phyloP scores from a whole-genome alignment of 2,888 invertebrate species.

The Apodemia zela region DNA sequence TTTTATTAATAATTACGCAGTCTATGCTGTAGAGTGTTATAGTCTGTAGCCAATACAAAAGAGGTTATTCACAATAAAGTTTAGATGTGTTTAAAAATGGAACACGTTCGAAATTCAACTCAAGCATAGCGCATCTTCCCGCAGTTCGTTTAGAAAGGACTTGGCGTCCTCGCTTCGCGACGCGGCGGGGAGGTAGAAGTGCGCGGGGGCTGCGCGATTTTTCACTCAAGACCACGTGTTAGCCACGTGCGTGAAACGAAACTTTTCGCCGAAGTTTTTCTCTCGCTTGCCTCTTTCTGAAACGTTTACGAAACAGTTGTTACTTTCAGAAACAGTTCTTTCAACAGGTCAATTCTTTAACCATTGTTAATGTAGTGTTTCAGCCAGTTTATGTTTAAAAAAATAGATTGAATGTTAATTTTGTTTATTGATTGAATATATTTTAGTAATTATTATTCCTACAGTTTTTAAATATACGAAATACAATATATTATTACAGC shows the following conservation, averaged over 20 bases:
- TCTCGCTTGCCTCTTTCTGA: slow-evolving; percentile 28
- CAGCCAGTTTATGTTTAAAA: not conserved
- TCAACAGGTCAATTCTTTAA: not conserved
- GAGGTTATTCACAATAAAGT: not conserved
- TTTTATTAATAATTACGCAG: no score
- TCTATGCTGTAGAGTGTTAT: not conserved
- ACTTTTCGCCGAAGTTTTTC: slow-evolving; percentile 62
- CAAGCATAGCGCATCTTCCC: slow-evolving; percentile 43
- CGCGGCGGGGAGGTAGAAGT: slow-evolving; percentile 47
- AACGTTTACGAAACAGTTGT: not conserved
- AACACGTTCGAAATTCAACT: slow-evolving; percentile 30
- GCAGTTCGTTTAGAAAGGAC: slow-evolving; percentile 50
- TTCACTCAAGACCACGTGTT: slow-evolving; percentile 75
- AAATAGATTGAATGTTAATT: not conserved
- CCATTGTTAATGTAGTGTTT: not conserved
- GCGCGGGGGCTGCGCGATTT: slow-evolving; percentile 67
- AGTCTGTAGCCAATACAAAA: not conserved
- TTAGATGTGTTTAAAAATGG: slow-evolving; percentile 28
- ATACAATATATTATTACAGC: no score
- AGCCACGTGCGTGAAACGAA: slow-evolving; percentile 59
- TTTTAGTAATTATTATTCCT: not conserved
- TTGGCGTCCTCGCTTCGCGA: slow-evolving; percentile 34
- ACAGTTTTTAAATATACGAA: no score
- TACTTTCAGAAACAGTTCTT: not conserved
- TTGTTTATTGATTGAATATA: not conserved